A percentile compares a stretch with the other conserved stretches of the same genome.
Conservation (phyloP, 2,797 vertebrate genomes). For the Trachurus trachurus region DNA sequence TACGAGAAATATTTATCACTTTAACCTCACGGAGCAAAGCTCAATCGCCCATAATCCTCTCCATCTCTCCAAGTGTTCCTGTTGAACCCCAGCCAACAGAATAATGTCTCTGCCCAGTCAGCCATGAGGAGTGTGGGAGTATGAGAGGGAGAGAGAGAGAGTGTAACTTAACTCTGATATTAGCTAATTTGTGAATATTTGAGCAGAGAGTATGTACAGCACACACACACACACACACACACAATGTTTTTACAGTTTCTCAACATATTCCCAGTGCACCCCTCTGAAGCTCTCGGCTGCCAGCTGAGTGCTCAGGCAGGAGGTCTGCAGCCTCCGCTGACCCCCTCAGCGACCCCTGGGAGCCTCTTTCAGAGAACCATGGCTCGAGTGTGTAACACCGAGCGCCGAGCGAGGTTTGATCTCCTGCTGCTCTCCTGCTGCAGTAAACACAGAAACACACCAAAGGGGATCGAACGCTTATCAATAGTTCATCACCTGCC, state of each 20-base stretch:
- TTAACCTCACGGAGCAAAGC: conserved; percentile 62
- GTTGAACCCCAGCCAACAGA: conserved; percentile 69
- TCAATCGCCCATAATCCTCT: conserved; percentile 65
- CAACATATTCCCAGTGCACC: conserved; percentile 50
- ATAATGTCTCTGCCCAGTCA: conserved; percentile 54
- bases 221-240: conserved; percentile 27
- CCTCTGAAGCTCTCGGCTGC: conserved; percentile 61
- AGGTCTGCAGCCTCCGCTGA: conserved; percentile 69
- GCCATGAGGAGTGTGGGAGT: conserved; percentile 44
- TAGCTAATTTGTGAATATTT: conserved; percentile 73
- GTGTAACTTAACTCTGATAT: conserved; percentile 53
- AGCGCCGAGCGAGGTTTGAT: conserved; percentile 60
- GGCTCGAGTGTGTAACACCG: conserved; percentile 49
- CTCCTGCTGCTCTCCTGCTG: conserved; percentile 50
- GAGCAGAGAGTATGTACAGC: conserved; percentile 37
- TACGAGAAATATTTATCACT: conserved; percentile 47
- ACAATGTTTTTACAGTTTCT: conserved; percentile 64
- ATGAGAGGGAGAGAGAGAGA: not conserved
- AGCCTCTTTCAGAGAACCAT: conserved; percentile 55
- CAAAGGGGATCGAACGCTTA: conserved; percentile 54
- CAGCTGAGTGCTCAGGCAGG: conserved; percentile 73
- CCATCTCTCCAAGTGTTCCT: conserved; percentile 54
- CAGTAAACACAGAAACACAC: conserved; percentile 57
- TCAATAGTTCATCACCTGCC: conserved; percentile 60
- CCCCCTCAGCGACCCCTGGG: conserved; percentile 66